phyloP scores from a whole-genome alignment of 1,140 invertebrate species.

The Bombus confusus region DNA sequence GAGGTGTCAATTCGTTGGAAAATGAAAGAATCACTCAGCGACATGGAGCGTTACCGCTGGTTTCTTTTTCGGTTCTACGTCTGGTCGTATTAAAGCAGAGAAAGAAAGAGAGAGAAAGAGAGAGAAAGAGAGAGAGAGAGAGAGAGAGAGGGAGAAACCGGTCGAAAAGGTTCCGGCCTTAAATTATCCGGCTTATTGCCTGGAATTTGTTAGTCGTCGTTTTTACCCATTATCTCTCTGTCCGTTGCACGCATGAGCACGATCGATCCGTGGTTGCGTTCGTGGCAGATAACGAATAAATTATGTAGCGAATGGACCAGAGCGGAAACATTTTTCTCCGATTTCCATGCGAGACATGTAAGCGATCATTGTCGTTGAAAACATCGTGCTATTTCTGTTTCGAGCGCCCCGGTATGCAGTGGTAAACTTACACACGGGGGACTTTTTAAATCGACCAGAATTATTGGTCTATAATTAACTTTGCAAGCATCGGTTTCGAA shows the following conservation, averaged over 20 bases:
- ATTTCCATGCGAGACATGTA: not conserved
- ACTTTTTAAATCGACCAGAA: not conserved
- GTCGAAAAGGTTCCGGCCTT: slow-evolving; percentile 12
- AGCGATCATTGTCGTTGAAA: slow-evolving; percentile 8
- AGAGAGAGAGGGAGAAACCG: not conserved
- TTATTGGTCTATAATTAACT: slow-evolving; percentile 15
- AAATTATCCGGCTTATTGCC: slow-evolving; percentile 16
- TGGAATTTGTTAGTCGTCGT: slow-evolving; percentile 5
- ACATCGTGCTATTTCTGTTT: not conserved
- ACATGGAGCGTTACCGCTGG: not conserved
- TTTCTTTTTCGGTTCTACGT: not conserved
- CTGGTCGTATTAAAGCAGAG: not conserved
- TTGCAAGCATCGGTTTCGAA: not conserved
- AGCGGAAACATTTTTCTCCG: slow-evolving; percentile 13
- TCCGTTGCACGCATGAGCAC: not conserved
- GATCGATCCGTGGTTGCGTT: not conserved
- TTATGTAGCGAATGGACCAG: not conserved
- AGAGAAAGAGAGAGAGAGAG: not conserved
- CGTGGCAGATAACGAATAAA: slow-evolving; percentile 16
- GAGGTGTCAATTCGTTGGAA: slow-evolving; percentile 27
- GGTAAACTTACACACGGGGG: not conserved
- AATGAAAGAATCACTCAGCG: slow-evolving; percentile 16
- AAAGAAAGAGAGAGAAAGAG: not conserved
- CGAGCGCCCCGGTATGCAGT: not conserved
- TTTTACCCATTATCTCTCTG: not conserved